A percentile compares a stretch with the other conserved stretches of the same genome.
Evolutionary conservation across 2,113 vertebrate species (phyloP).

Genomic region (Edolisoma coerulescens): DNA sequence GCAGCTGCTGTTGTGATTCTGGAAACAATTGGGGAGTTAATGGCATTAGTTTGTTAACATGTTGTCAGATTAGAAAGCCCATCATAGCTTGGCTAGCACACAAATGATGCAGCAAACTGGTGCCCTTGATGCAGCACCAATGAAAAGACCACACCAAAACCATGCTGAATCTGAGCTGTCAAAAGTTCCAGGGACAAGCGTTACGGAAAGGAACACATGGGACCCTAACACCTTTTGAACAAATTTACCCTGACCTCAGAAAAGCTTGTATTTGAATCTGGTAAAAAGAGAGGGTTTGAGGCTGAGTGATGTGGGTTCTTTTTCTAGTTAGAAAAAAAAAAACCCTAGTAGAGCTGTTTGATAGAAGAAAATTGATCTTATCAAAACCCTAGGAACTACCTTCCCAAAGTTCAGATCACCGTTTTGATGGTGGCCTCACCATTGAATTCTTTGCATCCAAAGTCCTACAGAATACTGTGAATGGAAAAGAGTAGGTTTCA

Average conservation of each 20-base stretch:
- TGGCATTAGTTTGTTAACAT: not conserved
- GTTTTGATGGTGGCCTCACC: not conserved
- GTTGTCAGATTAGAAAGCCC: not conserved
- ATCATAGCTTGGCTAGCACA: not conserved
- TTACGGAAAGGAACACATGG: not conserved
- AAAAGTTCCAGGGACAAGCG: not conserved
- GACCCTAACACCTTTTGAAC: not conserved
- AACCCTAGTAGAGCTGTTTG: not conserved
- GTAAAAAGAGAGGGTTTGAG: not conserved
- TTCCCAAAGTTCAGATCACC: not conserved
- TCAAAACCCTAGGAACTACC: not conserved
- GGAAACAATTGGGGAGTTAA: not conserved
- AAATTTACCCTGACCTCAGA: not conserved
- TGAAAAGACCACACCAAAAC: not conserved
- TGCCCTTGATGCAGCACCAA: not conserved
- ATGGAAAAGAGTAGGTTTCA: not conserved
- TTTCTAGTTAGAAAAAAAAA: not conserved
- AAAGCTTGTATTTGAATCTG: not conserved
- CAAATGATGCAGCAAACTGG: not conserved
- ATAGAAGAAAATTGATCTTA: not conserved
- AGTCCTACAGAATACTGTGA: not conserved
- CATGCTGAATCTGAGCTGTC: not conserved
- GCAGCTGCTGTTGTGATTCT: not conserved
- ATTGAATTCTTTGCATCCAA: not conserved
- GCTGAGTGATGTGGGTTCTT: rapidly evolving